Evolutionary conservation across 2,797 vertebrate species (phyloP), one percentile per base, ranked within the genome.

Genomic region (Capromys pilorides): DNA sequence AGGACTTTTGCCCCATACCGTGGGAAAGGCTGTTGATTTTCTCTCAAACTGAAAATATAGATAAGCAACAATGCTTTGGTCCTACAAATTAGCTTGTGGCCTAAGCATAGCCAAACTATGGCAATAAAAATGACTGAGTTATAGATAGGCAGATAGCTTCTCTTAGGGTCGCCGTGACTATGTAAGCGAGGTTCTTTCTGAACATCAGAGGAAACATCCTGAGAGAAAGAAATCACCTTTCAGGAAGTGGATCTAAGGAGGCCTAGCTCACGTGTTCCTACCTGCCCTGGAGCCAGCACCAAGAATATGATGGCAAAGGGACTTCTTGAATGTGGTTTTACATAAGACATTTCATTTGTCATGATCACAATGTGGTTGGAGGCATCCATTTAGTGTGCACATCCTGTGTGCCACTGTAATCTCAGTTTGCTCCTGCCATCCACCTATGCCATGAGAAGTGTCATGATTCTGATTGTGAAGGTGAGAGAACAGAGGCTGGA

Each of bases 21-120:
- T 59, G 41, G 51, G 49, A 66, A 88, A 81, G 61, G 45, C 84
- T 69, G 28, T 91, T 95, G 93, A 39, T 88, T 95, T 95, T 95
- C 75, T 96, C 77, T 75, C 81, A 90, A 94, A 86, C 36, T 86
- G 61, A 22, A 92, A 90, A 57, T 90, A 81, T 8, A 77, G 10
- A 82, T 83, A 61, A 85, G 93, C 94, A 90, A 75, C 64, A 88
- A 88, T 59, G 6, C 51, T 94, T 19, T 14, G 33, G 24, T n/a
- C 39, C 54, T 94, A 28, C n/a, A 86, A 73, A 86, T 85, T 84
- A 78, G 61, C 93, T 75, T 79, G 39, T 73, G 31, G 6, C n/a
- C 87, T 16, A 45, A 77, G 2, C 0, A 33, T 49, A 84, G 16
- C n/a, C 41, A 73, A 84, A 33, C 62, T 12, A 33, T 73, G 80